Evolutionary conservation across 2,797 vertebrate genomes (phyloP), one percentile per base, ranked within the genome.

Genomic region (Semotilus atromaculatus): DNA sequence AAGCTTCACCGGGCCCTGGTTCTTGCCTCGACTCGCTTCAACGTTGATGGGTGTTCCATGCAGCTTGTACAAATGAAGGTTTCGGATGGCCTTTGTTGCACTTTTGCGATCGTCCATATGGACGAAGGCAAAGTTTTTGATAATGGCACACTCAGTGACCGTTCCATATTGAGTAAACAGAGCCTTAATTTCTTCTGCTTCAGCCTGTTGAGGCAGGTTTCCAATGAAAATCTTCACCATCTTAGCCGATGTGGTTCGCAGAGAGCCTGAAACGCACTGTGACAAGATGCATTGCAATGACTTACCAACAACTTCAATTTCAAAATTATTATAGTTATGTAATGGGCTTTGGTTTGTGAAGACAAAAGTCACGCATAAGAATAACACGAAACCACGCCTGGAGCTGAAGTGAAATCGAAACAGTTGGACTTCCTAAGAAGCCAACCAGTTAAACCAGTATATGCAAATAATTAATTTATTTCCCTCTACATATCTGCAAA

Each of bases 171-270:
- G 88, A 0, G 92, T 86, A 18, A 96, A 96, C 6, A 96, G 92
- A 3, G 93, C 88, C 48, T 96, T 94, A 0, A 96, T 90, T 48
- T 96, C 95, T 0, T 96, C 95, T 53, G 93, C 94, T 38, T 92
- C 91, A 0, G 95, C 91, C 71, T 95, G 87, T 43, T 92, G 93
- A 5, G 96, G 94, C 51, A 96, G 92, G 88, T 96, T 96, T 1
- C 96, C 96, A 5, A 96, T 94, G 86, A 96, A 96, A n/a, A 96
- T 95, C 89, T 96, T 96, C 86, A 96, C 96, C 96, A 96, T 96
- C 36, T 89, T 91, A 55, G 79, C 81, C 76, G 70, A 62, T 29
- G 55, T 21, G 36, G 82, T 26, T 43, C 0, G 18, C 45, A 31
- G 19, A 31, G 19, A 85, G 2, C 29, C 88, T 88, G 80, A 86